phyloP scores from a whole-genome alignment of 1,140 invertebrate species.

The Drosophila micromelanica region DNA sequence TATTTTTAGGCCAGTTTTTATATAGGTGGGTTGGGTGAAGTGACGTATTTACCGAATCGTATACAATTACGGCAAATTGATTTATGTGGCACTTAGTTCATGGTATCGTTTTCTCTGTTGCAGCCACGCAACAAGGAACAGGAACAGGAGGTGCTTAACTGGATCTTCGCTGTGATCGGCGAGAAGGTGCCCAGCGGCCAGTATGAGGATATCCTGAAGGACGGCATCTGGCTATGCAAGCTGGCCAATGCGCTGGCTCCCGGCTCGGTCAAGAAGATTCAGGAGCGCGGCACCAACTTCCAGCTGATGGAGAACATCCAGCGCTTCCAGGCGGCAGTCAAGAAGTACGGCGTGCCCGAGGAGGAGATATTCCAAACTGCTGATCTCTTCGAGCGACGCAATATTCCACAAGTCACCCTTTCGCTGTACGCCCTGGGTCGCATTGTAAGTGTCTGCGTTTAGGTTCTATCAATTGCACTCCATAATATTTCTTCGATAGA shows the following conservation, averaged over 20 bases:
- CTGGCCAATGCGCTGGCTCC: constrained; percentile 97
- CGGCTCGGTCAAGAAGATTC: constrained; percentile 98
- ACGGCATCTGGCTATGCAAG: constrained; percentile 97
- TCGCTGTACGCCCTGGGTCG: constrained; percentile 95
- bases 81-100: constrained; percentile 54
- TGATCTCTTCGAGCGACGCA: constrained; percentile 97
- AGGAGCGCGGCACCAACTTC: constrained; percentile 97
- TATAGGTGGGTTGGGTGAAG: neutral
- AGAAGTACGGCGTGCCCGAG: constrained; percentile 97
- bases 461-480: too few relatives aligned
- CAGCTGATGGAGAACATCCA: constrained; percentile 99
- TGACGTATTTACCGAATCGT: constrained; percentile 35
- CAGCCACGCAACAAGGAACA: constrained; percentile 95
- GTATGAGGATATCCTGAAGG: constrained; percentile 96
- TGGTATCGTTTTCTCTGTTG: constrained; percentile 57
- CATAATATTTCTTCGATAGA: constrained; percentile 84
- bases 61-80: constrained; percentile 63
- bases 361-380: constrained; percentile 99
- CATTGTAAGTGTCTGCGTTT: constrained; percentile 89
- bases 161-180: constrained; percentile 95
- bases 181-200: constrained; percentile 92
- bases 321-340: constrained; percentile 96
- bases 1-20: constrained; percentile 33
- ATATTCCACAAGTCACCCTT: constrained; percentile 97
- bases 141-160: constrained; percentile 94